Evolutionary conservation across 2,888 invertebrate species (phyloP).

Genomic region (Meteorus colon): DNA sequence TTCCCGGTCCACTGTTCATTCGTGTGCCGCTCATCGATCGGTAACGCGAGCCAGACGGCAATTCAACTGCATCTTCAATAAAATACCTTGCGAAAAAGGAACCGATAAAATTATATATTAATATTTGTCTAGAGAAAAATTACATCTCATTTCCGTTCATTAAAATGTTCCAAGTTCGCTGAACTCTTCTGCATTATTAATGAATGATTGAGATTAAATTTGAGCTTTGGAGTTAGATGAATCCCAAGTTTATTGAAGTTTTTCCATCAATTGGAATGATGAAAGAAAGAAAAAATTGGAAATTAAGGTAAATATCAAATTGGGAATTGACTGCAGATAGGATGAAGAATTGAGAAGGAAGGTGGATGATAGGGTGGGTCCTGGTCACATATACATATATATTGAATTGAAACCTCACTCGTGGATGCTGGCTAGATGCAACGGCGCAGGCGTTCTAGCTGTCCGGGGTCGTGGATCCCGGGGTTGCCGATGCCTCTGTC

Average conservation of each 20-base stretch:
- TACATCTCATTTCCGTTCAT: background rate
- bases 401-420: slow-evolving; percentile 60
- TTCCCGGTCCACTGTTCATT: slow-evolving; percentile 58
- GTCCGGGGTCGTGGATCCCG: slow-evolving; percentile 67
- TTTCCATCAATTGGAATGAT: background rate
- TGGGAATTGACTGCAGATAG: slow-evolving; percentile 17
- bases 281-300: background rate
- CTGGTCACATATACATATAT: background rate
- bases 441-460: slow-evolving; percentile 68
- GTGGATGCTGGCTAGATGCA: slow-evolving; percentile 69
- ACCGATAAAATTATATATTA: too few species aligned
- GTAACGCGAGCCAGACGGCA: slow-evolving; percentile 58
- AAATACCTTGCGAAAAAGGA: slow-evolving; percentile 61
- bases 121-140: background rate
- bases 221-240: background rate
- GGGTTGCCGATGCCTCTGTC: slow-evolving; percentile 64
- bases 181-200: too few species aligned
- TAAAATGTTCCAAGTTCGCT: background rate
- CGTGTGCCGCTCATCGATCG: slow-evolving; percentile 70
- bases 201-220: too few species aligned
- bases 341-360: background rate
- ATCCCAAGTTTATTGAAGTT: background rate
- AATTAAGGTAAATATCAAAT: slow-evolving; percentile 14
- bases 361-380: slow-evolving; percentile 9
- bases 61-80: slow-evolving; percentile 59